Conservation (phyloP, 2,797 vertebrate genomes). For the Xenopus petersii region DNA sequence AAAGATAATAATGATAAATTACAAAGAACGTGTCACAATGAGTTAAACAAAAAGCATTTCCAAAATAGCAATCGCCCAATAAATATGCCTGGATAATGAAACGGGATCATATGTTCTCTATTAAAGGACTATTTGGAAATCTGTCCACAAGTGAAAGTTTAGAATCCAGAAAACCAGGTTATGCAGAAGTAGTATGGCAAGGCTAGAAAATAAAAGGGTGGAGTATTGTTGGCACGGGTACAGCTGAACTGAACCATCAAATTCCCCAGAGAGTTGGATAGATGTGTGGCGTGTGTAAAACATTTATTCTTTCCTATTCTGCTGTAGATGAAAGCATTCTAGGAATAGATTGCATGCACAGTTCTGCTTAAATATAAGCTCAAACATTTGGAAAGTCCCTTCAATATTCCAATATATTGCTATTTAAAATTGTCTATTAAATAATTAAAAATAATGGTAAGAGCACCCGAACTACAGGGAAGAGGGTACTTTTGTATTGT, state of each 20-base stretch:
- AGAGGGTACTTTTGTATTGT: too few relatives aligned
- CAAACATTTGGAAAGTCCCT: too few relatives aligned
- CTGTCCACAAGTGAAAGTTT: not conserved
- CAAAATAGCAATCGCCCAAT: not conserved
- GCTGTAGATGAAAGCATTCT: constrained; percentile 1
- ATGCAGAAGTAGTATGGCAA: not conserved
- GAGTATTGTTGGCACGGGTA: not conserved
- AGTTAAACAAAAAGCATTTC: not conserved
- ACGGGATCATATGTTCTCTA: constrained; percentile 7
- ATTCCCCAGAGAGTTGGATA: constrained; percentile 9
- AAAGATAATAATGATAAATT: too few relatives aligned
- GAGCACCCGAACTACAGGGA: too few relatives aligned
- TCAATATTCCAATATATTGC: too few relatives aligned
- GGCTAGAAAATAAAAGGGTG: constrained; percentile 2
- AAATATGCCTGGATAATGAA: not conserved
- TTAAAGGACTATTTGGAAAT: constrained; percentile 1
- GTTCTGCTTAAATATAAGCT: too few relatives aligned
- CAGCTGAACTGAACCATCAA: constrained; percentile 37
- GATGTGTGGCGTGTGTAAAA: not conserved
- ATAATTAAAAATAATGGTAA: too few relatives aligned
- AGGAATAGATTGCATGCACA: not conserved
- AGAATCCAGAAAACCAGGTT: constrained; percentile 4
- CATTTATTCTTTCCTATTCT: not conserved
- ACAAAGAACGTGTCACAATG: not conserved
- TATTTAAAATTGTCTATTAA: too few relatives aligned